Conservation (phyloP, 2,797 vertebrate genomes). For the Chrosomus eos region DNA sequence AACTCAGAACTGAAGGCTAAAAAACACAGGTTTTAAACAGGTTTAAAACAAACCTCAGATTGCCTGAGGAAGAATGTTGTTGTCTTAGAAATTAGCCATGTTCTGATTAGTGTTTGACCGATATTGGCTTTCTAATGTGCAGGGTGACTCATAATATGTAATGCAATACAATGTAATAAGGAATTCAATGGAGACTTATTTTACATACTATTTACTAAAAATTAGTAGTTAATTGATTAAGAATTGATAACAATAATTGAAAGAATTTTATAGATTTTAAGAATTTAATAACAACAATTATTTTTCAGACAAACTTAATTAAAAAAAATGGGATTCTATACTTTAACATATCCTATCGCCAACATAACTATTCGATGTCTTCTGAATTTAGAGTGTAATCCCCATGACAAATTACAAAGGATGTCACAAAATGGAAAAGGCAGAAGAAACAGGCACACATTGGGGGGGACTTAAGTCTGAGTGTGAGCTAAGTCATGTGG, state of each 20-base stretch:
- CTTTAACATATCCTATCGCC: neutral
- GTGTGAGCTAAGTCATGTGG: slow-evolving; percentile 34
- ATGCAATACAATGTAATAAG: neutral
- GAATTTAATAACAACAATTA: neutral
- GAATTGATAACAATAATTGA: neutral
- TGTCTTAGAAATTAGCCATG: slow-evolving; percentile 6
- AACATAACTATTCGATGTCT: neutral
- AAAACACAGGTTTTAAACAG: neutral
- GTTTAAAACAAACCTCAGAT: too few species aligned
- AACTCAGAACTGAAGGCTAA: neutral
- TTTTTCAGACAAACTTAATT: neutral
- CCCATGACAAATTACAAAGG: slow-evolving; percentile 5
- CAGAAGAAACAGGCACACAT: slow-evolving; percentile 20
- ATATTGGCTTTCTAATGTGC: neutral
- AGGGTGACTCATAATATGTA: neutral
- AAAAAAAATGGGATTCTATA: neutral
- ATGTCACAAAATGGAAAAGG: neutral
- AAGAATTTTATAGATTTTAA: too few species aligned
- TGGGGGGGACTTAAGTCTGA: slow-evolving; percentile 16
- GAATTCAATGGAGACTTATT: neutral
- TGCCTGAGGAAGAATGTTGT: neutral
- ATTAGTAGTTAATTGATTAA: neutral
- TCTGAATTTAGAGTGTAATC: neutral
- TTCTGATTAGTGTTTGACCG: neutral
- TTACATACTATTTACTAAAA: neutral